Conservation (phyloP, 2,888 invertebrate genomes). For the Meandrusa payeni region DNA sequence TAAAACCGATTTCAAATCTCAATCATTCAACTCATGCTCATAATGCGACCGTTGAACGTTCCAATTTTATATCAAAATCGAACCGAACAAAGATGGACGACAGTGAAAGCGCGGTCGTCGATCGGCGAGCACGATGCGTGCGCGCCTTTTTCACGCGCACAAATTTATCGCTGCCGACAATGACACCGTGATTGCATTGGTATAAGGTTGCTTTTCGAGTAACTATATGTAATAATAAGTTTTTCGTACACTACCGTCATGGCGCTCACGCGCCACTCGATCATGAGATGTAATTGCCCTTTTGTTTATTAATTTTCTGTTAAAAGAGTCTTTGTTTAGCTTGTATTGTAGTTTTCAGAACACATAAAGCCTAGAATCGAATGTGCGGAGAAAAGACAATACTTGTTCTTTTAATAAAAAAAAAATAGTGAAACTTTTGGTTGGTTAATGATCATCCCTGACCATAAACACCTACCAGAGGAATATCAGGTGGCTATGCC, state of each 20-base stretch:
- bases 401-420: no score
- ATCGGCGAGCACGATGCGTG: constrained; percentile 68
- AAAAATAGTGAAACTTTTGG: no score
- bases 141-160: constrained; percentile 55
- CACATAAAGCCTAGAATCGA: no score
- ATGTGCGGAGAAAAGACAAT: no score
- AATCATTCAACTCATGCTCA: constrained; percentile 34
- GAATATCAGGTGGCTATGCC: no score
- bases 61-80: constrained; percentile 63
- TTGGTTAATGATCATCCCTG: no score
- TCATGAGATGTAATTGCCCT: constrained; percentile 72
- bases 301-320: constrained; percentile 61
- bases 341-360: constrained; percentile 8
- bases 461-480: no score
- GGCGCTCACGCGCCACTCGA: constrained; percentile 54
- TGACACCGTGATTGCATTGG: constrained; percentile 1
- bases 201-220: constrained; percentile 32
- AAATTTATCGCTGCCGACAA: constrained; percentile 32
- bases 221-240: constrained; percentile 26
- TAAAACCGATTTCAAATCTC: constrained; percentile 31
- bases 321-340: constrained; percentile 33
- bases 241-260: constrained; percentile 63
- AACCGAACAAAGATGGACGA: constrained; percentile 58
- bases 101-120: constrained; percentile 80
- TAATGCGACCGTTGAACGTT: constrained; percentile 47